A percentile compares a stretch with the other conserved stretches of the same genome.
Evolutionary conservation across 2,113 vertebrate species (phyloP).

Genomic region (Cardinalis cardinalis): DNA sequence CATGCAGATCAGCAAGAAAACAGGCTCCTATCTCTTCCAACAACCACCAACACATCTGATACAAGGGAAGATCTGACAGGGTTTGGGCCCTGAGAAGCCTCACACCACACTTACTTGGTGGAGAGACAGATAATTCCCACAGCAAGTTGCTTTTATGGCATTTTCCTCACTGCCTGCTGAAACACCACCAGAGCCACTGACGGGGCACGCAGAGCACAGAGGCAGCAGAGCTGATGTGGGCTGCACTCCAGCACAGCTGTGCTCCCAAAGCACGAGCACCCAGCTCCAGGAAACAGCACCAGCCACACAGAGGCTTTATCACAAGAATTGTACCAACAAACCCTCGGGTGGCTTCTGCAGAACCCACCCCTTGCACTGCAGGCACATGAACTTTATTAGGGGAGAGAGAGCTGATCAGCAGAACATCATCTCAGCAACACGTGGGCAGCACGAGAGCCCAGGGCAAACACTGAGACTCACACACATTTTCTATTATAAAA

Average conservation of each 20-base stretch:
- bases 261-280: not conserved
- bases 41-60: not conserved
- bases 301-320: not conserved
- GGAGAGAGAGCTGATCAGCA: not conserved
- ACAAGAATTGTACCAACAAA: not conserved
- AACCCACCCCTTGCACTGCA: rapidly evolving
- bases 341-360: not conserved
- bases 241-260: not conserved
- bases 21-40: not conserved
- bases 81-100: not conserved
- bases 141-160: not conserved
- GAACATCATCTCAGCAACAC: not conserved
- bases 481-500: too few relatives aligned
- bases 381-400: not conserved
- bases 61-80: not conserved
- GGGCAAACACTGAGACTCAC: not conserved
- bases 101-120: not conserved
- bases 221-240: not conserved
- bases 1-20: not conserved
- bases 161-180: not conserved
- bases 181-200: not conserved
- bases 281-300: not conserved
- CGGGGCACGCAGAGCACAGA: not conserved
- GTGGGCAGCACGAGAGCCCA: not conserved
- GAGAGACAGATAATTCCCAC: not conserved